Base-by-base conservation (phyloP, 2,113 vertebrate species). In the Barbus barbus region DNA sequence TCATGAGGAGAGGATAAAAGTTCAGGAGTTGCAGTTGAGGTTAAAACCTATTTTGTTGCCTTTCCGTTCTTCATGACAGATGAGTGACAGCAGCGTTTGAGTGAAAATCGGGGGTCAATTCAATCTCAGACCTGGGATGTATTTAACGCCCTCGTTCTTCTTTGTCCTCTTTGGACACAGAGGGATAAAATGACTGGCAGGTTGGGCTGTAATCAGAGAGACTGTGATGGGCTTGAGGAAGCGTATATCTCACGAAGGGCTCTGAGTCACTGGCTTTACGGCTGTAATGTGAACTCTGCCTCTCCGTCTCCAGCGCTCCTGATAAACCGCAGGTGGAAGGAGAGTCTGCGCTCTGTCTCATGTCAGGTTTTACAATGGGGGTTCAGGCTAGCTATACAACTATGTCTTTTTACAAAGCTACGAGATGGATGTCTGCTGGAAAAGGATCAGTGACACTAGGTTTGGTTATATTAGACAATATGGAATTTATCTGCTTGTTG, bases 251-350 rank as follows among this genome's bases (percentile, higher is more conserved):
- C 78, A 11, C 3, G 38, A 65, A 80, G 60, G 60, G 26, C 56
- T 51, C 14, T 18, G 82, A 38, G 20, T 67, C 58, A 41, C n/a
- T 28, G 53, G 65, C 73, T 58, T 60, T 46, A 60, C 7, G 18
- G 75, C 44, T 71, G 75, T 46, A 79, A 84, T 84, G 75, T 60
- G 76, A 58, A 71, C 83, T n/a, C n/a, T n/a, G n/a, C n/a, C n/a
- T n/a, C n/a, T n/a, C n/a, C n/a, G n/a, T n/a, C n/a, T n/a, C n/a
- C n/a, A n/a, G n/a, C n/a, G n/a, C n/a, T 84, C 76, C 76, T 44
- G 75, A 79, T 72, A 69, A 71, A 84, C 63, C 33, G 24, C 44
- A n/a, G 13, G 60, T 65, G 26, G 20, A 38, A 58, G 73, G 71
- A 9, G 46, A 58, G 28, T 41, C 79, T 81, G 36, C 36, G 44